Evolutionary conservation across 92 coral and sea anemone species (phyloP).

Genomic region (Heteractis magnifica): DNA sequence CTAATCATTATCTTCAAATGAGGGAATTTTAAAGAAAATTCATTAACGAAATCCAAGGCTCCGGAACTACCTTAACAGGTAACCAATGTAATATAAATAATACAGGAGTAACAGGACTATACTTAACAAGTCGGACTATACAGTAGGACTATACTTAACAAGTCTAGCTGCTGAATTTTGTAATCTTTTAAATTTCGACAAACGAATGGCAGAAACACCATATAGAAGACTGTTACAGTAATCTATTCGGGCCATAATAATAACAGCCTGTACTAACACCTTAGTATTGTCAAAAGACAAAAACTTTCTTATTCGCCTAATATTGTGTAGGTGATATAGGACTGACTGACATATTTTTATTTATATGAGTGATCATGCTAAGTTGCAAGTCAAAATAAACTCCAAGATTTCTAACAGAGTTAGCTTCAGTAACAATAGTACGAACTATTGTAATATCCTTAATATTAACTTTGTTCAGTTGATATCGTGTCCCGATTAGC

Average conservation of each 20-base stretch:
- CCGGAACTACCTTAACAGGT: no score
- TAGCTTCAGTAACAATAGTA: conserved; percentile 13
- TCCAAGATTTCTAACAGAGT: conserved; percentile 27
- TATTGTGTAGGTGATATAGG: background rate
- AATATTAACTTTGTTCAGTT: conserved; percentile 13
- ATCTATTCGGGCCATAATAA: background rate
- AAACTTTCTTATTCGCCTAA: conserved; percentile 9
- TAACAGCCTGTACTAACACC: background rate
- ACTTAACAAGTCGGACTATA: no score
- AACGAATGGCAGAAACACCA: background rate
- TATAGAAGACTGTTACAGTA: background rate
- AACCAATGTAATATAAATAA: no score
- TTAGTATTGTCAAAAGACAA: conserved; percentile 6
- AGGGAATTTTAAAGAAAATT: no score
- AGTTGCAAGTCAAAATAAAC: conserved; percentile 18
- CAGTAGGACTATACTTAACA: no score
- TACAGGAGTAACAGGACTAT: no score
- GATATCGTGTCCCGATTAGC: conserved; percentile 18
- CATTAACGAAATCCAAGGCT: no score
- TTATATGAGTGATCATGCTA: conserved; percentile 19
- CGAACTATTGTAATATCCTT: conserved; percentile 19
- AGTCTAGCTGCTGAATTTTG: no score
- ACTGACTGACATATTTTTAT: conserved; percentile 19
- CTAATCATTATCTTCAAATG: no score
- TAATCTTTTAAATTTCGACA: no score